Evolutionary conservation across 2,888 invertebrate genomes (phyloP), one percentile per base, ranked within the genome.

Genomic region (Euphydryas editha): DNA sequence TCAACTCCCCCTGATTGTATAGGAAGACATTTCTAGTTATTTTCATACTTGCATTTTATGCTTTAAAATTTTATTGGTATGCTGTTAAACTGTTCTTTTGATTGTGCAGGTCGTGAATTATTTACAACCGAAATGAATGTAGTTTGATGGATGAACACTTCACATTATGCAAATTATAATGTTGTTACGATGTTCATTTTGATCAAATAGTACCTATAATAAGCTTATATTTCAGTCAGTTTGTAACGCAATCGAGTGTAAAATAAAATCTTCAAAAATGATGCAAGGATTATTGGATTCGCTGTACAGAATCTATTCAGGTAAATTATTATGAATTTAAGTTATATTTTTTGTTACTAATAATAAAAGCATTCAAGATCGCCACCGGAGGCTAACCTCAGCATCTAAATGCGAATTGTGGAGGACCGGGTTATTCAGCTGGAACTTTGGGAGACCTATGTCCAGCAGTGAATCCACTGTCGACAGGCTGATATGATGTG

Each of bases 271-370:
- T 72, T 74, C 73, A 83, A 92, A 87, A 76, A 92, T 92, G 92
- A 92, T 92, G 92, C 92, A 92, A 82, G 92, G 92, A 79, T 82
- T 92, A 73, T 78, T 92, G 81, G 92, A 90, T 65, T 92, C 92
- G 65, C 84, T 92, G 65, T 88, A 86, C 81, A 91, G 83, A 80
- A 92, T 92, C 78, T 92, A 92, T 74, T 75, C 90, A 89, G 92
- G 92, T 92, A 77, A 87, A 47, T 47, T 18, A 15, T 51, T 24
- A 2, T 24, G 13, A 24, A 2, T 8, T 51, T n/a, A 21, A 24
- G 10, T 30, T n/a, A 42, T 37, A n/a, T 44, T 15, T 1, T 15
- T n/a, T 44, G 30, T 30, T 30, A 4, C 30, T 2, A 30, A 30
- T 30, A 30, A 30, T 30, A 5, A 30, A 30, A 30, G 30, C 4